A percentile compares a stretch with the other conserved stretches of the same genome.
phyloP scores from a whole-genome alignment of 2,113 vertebrate genomes.

The Solea senegalensis region DNA sequence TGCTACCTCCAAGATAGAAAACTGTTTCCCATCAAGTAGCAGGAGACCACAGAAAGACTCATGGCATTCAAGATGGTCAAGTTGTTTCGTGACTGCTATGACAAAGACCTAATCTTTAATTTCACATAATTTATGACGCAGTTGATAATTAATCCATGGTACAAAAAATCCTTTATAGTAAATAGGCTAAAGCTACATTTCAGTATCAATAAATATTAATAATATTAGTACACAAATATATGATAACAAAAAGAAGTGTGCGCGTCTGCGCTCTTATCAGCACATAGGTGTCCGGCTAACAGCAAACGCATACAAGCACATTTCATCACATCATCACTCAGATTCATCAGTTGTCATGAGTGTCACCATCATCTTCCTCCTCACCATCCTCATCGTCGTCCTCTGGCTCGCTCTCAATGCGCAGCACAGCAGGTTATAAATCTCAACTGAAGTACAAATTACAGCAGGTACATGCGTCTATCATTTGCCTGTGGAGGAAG shows the following conservation, averaged over 20 bases:
- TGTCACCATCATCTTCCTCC: constrained; percentile 3
- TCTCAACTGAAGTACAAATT: constrained; percentile 54
- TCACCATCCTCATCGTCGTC: background rate
- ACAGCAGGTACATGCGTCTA: constrained; percentile 71
- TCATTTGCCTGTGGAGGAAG: constrained; percentile 71
- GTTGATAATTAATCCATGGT: too few relatives aligned
- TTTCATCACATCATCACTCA: constrained; percentile 14
- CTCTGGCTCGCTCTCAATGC: constrained; percentile 18
- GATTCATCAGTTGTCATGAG: constrained; percentile 39
- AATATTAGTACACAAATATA: too few relatives aligned
- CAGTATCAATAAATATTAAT: too few relatives aligned
- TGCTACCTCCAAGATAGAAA: constrained; percentile 34
- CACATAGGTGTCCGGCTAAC: constrained; percentile 3
- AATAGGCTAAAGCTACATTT: too few relatives aligned
- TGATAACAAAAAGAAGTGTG: too few relatives aligned
- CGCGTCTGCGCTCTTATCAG: background rate
- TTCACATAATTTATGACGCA: too few relatives aligned
- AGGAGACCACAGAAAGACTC: too few relatives aligned
- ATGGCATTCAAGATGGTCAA: background rate
- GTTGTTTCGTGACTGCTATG: too few relatives aligned
- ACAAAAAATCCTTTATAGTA: too few relatives aligned
- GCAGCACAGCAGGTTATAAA: constrained; percentile 65
- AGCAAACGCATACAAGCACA: background rate
- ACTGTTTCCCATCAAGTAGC: constrained; percentile 8
- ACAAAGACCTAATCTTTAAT: too few relatives aligned